These are phyloP conservation scores for Dryobotodes eremita DNA, from an alignment of 2,888 invertebrate genomes.

Conservation along the genomic window DNA sequence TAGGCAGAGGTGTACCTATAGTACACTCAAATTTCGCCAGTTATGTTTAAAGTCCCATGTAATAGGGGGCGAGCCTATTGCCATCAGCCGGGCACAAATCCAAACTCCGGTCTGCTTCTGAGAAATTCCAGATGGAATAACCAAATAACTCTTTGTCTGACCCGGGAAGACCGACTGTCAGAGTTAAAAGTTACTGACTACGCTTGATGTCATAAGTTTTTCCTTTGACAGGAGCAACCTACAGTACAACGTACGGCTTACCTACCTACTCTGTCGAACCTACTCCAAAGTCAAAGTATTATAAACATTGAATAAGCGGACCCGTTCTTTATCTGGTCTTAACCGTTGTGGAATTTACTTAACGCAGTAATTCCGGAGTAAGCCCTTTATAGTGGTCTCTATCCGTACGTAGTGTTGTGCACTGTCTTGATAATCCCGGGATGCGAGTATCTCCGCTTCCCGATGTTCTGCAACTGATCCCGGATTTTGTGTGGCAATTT, in stretches of 20 bases:
- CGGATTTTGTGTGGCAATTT: conserved; percentile 49
- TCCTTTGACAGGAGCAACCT: background rate
- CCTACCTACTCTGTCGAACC: background rate
- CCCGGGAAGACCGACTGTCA: background rate
- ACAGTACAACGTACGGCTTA: background rate
- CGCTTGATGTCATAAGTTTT: background rate
- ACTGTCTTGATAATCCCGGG: conserved; percentile 60
- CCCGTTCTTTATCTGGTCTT: conserved; percentile 50
- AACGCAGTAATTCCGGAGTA: conserved; percentile 59
- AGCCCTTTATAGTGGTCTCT: conserved; percentile 57
- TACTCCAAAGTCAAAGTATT: conserved; percentile 23
- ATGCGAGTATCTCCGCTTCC: conserved; percentile 49
- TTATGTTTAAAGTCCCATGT: background rate
- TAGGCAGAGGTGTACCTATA: background rate
- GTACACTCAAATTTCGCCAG: background rate
- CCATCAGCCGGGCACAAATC: background rate
- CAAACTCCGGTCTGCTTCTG: background rate
- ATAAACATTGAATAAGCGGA: conserved; percentile 45
- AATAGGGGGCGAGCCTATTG: too few relatives aligned
- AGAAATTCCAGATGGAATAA: background rate
- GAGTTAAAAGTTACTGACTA: background rate
- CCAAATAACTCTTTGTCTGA: background rate
- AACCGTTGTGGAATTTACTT: conserved; percentile 62
- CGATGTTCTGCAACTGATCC: conserved; percentile 58
- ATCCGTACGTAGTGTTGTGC: conserved; percentile 63